Evolutionary conservation across 2,113 vertebrate genomes (phyloP), one percentile per base, ranked within the genome.

Genomic region (Eonycteris spelaea): DNA sequence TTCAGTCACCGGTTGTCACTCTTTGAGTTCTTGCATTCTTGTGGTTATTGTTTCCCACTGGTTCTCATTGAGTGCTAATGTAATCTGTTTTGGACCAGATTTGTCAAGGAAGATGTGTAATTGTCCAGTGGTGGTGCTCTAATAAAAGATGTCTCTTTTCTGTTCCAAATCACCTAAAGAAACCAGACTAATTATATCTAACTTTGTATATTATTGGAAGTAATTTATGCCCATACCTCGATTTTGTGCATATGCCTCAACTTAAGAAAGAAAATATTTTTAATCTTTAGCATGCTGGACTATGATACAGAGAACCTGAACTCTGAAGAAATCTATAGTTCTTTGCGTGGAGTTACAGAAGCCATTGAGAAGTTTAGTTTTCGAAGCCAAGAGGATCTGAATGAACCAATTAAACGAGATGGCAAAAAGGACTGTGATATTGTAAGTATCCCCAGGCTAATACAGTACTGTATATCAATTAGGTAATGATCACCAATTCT

Each of bases 231-330:
- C 75, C 24, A 18, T 45, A 40, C 45, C n/a, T 82, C 67, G 35
- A 11, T 75, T 91, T 68, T 59, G 45, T 89, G 11, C 6, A 2
- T 71, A 8, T 91, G 26, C 74, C 19, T 93, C 78, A 57, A 15
- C 55, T 94, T 68, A 87, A 95, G 75, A 95, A 77, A 91, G 86
- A 74, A 85, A 94, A 61, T 98, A 40, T 97, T 55, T 98, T 98
- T 97, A 71, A 26, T 98, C 98, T 98, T 97, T 96, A 99, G 99
- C 98, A 99, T 99, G 99, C 99, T 99, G 99, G 99, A 99, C 98
- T 99, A 99, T 84, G 99, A 99, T 98, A 99, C 99, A 1, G 99
- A 99, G 98, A 99, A 99, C 98, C 99, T 99, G 99, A 99, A 99
- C 98, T 99, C 99, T 15, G 99, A 99, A 93, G 99, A 99, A 98